Conservation (phyloP, 2,113 vertebrate species). For the Hydrolagus affinis region DNA sequence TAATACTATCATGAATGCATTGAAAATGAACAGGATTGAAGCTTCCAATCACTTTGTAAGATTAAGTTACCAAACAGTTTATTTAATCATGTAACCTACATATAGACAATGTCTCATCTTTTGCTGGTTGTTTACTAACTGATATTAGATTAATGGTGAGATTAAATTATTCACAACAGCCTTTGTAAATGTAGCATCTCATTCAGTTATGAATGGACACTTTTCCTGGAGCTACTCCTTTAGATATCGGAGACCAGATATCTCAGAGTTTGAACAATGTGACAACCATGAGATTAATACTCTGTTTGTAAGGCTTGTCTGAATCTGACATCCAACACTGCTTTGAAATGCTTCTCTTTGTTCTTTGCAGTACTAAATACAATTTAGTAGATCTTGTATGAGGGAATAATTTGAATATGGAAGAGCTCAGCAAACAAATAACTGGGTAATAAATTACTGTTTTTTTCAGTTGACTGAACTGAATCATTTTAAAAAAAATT, state of each 20-base stretch:
- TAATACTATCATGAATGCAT: neutral
- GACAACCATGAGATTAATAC: neutral
- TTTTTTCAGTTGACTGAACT: no score
- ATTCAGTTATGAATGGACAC: neutral
- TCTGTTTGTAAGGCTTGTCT: neutral
- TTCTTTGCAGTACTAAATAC: neutral
- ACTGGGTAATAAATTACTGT: neutral
- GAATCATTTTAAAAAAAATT: no score
- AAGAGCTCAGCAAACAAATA: neutral
- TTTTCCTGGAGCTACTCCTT: neutral
- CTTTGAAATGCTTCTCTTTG: neutral
- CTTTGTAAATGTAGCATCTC: neutral
- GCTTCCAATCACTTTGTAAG: neutral
- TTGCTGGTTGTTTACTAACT: neutral
- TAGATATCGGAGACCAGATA: neutral
- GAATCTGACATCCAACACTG: neutral
- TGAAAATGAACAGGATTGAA: neutral
- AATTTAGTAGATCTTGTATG: neutral
- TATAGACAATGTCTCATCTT: neutral
- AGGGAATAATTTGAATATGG: neutral
- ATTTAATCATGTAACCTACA: neutral
- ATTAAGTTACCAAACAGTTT: neutral
- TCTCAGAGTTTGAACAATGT: neutral
- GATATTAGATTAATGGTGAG: neutral
- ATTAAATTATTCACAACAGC: neutral